Evolutionary conservation across 2,113 vertebrate species (phyloP), one percentile per base, ranked within the genome.

Genomic region (Syngnathus floridae): DNA sequence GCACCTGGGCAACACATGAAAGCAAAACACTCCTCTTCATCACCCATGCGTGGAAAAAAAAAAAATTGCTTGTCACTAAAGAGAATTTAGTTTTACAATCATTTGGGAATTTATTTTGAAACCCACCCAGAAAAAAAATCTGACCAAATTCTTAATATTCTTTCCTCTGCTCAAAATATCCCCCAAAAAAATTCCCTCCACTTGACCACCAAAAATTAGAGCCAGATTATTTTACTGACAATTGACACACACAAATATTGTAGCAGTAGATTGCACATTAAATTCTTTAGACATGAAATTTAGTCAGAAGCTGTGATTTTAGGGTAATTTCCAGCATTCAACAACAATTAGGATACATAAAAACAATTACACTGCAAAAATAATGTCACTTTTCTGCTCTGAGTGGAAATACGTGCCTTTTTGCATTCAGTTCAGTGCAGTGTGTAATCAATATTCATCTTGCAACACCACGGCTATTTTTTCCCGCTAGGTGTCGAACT

Each of bases 1-100:
- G 64, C 76, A 82, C 67, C 78, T 68, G 72, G 70, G 60, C 65
- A 72, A 68, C 62, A 61, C 66, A 77, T 66, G 67, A 72, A 78
- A 79, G 63, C 59, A 57, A 75, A 71, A 71, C 46, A 58, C 61
- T 71, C 64, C 65, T 71, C 70, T 66, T 75, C 68, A 71, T 73
- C 55, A 49, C 46, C 19, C 12, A 48, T 26, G 16, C 49, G 46
- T 40, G 43, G 21, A 12, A 77, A 51, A 64, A 65, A 65, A 38
- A 22, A 57, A 41, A 22, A 57, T 43, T 16, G 40, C 43, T 49
- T 31, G 61, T 61, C 14, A 56, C 43, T 22, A 66, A 49, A 49
- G 61, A 36, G 56, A 9, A 35, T 13, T 14, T 35, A 16, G 11
- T 55, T 51, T n/a, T 19, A n/a, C 4, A 43, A 4, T 46, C 45